Base-by-base conservation (phyloP, 1,140 invertebrate genomes). In the Cheumatopsyche charites region DNA sequence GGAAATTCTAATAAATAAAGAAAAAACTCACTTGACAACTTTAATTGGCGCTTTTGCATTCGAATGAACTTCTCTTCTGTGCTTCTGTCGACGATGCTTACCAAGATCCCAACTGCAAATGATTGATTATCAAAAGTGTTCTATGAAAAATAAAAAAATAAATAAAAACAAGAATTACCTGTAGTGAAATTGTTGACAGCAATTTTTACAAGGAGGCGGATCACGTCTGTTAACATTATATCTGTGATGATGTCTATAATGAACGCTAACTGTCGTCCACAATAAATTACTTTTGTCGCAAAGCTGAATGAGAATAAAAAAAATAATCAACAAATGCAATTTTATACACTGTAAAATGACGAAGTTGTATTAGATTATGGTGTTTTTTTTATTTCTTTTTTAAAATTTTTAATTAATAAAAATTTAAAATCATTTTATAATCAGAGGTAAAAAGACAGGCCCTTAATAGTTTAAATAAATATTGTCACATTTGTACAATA, bases 281-380 rank as follows among this genome's bases (percentile, higher is more conserved):
- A 68, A 17, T 42, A 68, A 55, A 68, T 68, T 68, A 23, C 66
- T 68, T 41, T 68, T 68, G 21, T 68, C 66, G 26, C 66, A 68
- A 4, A 68, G 11, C 66, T 68, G 36, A 0, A 68, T 55, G 4
- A n/a, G 5, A 36, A 68, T 55, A 17, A 41, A 43, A 66, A 23
- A 61, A 13, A 25, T 58, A 36, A 36, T 36, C n/a, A n/a, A 36
- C 29, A 36, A 36, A 36, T 4, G 3, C 29, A 4, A 36, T 36
- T 36, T 36, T 36, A 9, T 58, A 25, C 12, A 58, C 2, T n/a
- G n/a, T n/a, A n/a, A n/a, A n/a, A n/a, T n/a, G n/a, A n/a, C n/a
- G n/a, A n/a, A n/a, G n/a, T n/a, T n/a, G n/a, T n/a, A n/a, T n/a
- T n/a, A n/a, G n/a, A n/a, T n/a, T n/a, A n/a, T n/a, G n/a, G n/a